Evolutionary conservation across 1,140 invertebrate genomes (phyloP).

Genomic region (Elysia chlorotica): DNA sequence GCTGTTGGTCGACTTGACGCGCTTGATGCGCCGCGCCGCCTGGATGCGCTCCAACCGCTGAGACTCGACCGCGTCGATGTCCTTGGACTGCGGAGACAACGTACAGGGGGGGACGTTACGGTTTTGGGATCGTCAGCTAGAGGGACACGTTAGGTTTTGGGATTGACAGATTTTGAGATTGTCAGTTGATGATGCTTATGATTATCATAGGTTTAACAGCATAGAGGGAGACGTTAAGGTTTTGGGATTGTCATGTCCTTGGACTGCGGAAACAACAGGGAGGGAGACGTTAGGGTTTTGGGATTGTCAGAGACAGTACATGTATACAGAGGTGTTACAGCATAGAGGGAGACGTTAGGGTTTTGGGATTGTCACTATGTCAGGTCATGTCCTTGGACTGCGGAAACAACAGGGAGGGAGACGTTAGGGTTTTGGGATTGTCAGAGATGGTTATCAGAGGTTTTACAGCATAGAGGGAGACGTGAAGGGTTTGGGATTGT

Average conservation of each 20-base stretch:
- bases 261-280: neutral
- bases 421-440: no score
- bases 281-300: neutral
- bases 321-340: no score
- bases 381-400: neutral
- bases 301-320: no score
- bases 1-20: constrained; percentile 43
- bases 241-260: neutral
- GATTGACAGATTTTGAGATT: no score
- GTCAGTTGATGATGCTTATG: no score
- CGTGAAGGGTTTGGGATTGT: neutral
- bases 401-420: neutral
- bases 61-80: constrained; percentile 50
- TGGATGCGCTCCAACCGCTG: constrained; percentile 49
- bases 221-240: neutral
- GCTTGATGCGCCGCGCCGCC: constrained; percentile 46
- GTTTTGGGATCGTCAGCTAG: neutral
- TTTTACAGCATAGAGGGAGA: neutral
- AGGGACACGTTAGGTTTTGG: neutral
- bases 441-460: neutral
- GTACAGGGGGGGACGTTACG: neutral
- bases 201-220: no score
- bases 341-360: neutral
- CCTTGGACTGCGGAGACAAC: constrained; percentile 47
- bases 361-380: neutral